Evolutionary conservation across 2,113 vertebrate genomes (phyloP), one percentile per base, ranked within the genome.

Genomic region (Anarrhichthys ocellatus): DNA sequence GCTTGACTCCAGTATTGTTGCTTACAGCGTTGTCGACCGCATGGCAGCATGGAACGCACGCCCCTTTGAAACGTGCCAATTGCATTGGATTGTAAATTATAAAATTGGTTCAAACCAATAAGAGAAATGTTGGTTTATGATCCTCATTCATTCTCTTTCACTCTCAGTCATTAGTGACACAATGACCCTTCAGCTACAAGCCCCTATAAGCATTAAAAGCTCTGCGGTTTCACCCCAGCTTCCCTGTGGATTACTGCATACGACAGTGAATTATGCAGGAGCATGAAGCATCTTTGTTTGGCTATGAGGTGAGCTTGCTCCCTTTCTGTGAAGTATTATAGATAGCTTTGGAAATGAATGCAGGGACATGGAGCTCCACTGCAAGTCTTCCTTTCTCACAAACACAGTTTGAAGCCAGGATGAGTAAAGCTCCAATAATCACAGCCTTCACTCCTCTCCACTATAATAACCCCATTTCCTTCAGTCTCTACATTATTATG

Each of bases 241-340:
- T 76, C 81, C 71, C 80, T 72, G 75, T 67, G 80, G 84, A 87
- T 83, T 75, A 82, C 54, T 75, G 67, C 73, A 63, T 79, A 73
- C 5, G 4, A 24, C 52, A 52, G 76, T 72, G 70, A 84, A 90
- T 91, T 89, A 90, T 90, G 88, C 89, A 82, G 61, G 65, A 85
- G 78, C 92, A 92, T 90, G 89, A 88, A 90, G 69, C 36, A 11
- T 78, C 66, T 77, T 69, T 82, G 87, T 87, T 85, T 78, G 63
- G n/a, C 70, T 68, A 77, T 32, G 71, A 75, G 27, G 24, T 62
- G 71, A 66, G 36, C 76, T 70, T 40, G 4, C 36, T 69, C 67
- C 54, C 76, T 82, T 73, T 54, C 64, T 87, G 72, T 86, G 69
- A 81, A 65, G 64, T 73, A 72, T 80, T 70, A 65, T 54, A 81